Evolutionary conservation across 2,113 vertebrate species (phyloP), one percentile per base, ranked within the genome.

Genomic region (Antechinus stuartii): DNA sequence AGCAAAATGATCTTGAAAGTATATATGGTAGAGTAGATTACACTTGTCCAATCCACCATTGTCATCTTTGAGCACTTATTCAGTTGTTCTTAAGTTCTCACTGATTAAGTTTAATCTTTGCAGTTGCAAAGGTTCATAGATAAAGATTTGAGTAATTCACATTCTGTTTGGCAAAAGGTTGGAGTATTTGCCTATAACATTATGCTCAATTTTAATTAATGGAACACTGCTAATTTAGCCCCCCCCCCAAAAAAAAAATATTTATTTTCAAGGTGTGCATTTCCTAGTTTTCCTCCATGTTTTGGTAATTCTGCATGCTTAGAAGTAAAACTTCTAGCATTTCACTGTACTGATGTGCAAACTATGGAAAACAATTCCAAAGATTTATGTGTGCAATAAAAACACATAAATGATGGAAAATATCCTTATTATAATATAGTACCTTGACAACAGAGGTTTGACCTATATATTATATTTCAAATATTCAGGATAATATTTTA

Each of bases 381-480:
- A 16, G 8, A 55, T 89, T 26, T 52, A 91, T 1, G 91, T 96
- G 25, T 35, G 89, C 30, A 91, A 94, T 52, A 94, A 93, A 93
- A 94, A 53, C 35, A 47, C 8, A 19, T 22, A 94, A 56, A 8
- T 90, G 84, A 89, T 57, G 50, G 24, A 27, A 54, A 93, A 96
- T 57, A 55, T 0, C 11, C 27, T 96, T 23, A 91, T 89, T 35
- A 95, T 27, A 92, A 92, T 47, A 92, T 3, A 76, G 50, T 46
- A 8, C 47, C 54, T 94, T 95, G 26, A 54, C 49, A 35, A 49
- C 35, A 55, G 26, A 42, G 91, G 35, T 90, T 93, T 94, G n/a
- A 95, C 94, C 30, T 89, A 35, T 12, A 89, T 46, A 92, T 96
- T 94, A 93, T 54, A 94, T 93, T 95, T 93, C 30, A 96, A 76